phyloP scores from a whole-genome alignment of 2,888 invertebrate genomes.

The Microchrysa polita region DNA sequence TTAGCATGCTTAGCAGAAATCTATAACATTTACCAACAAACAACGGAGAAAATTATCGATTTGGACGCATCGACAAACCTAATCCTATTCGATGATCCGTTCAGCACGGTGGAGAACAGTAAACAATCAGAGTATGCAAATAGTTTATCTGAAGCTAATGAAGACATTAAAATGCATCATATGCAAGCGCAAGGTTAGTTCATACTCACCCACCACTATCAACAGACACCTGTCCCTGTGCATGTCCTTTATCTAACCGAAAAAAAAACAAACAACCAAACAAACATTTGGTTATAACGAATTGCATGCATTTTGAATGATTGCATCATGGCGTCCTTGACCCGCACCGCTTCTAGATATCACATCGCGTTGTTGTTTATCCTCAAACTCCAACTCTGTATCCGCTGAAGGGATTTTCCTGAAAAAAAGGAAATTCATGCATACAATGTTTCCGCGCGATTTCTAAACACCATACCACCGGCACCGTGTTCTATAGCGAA shows the following conservation, averaged over 20 bases:
- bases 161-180: slow-evolving; percentile 51
- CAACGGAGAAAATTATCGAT: slow-evolving; percentile 48
- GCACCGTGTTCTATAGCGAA: no score
- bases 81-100: slow-evolving; percentile 49
- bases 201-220: no score
- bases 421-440: no score
- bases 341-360: no score
- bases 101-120: slow-evolving; percentile 47
- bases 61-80: slow-evolving; percentile 51
- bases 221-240: not conserved
- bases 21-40: slow-evolving; percentile 49
- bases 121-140: slow-evolving; percentile 46
- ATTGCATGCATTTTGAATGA: not conserved
- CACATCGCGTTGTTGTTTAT: no score
- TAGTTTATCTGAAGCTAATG: slow-evolving; percentile 23
- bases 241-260: no score
- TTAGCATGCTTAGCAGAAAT: slow-evolving; percentile 49
- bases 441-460: not conserved
- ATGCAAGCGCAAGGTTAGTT: slow-evolving; percentile 49
- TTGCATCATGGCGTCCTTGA: no score
- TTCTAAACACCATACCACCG: not conserved
- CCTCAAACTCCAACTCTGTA: no score
- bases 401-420: no score
- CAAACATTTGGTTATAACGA: slow-evolving; percentile 7
- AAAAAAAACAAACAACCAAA: not conserved